These are phyloP conservation scores for Drosophila quadrilineata DNA, from an alignment of 1,140 invertebrate genomes.

Conservation along the genomic window DNA sequence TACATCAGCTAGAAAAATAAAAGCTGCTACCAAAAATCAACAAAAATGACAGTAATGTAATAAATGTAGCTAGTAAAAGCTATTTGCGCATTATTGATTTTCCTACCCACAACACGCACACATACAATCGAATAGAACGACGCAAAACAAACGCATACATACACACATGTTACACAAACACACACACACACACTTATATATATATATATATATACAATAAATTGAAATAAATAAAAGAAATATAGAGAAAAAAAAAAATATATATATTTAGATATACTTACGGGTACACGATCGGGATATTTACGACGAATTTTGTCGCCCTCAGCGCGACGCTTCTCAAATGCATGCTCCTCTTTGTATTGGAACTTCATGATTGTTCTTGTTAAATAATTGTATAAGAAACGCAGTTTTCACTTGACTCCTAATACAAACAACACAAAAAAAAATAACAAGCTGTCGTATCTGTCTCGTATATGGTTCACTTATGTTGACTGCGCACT, in stretches of 20 bases:
- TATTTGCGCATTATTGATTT: constrained; percentile 76
- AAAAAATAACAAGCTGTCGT: constrained; percentile 36
- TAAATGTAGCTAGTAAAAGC: constrained; percentile 30
- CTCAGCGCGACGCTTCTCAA: constrained; percentile 98
- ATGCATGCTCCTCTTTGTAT: constrained; percentile 99
- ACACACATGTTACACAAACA: constrained; percentile 25
- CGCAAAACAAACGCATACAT: constrained; percentile 73
- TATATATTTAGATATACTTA: constrained; percentile 85
- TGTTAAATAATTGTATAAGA: constrained; percentile 65
- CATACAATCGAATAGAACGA: constrained; percentile 56
- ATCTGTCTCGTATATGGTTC: constrained; percentile 27
- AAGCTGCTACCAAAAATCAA: not conserved
- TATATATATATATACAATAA: constrained; percentile 12
- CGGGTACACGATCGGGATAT: constrained; percentile 96
- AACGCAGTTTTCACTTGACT: constrained; percentile 78
- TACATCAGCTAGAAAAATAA: constrained; percentile 8
- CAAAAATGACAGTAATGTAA: constrained; percentile 8
- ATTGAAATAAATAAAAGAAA: constrained; percentile 6
- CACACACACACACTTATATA: constrained; percentile 16
- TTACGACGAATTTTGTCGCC: constrained; percentile 89
- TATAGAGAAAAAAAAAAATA: constrained; percentile 16
- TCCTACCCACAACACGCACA: constrained; percentile 52
- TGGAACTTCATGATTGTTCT: constrained; percentile 95
- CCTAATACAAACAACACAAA: constrained; percentile 35
- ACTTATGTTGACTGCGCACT: constrained; percentile 32